Evolutionary conservation across 2,113 vertebrate species (phyloP), one percentile per base, ranked within the genome.

Genomic region (Plotosus lineatus): DNA sequence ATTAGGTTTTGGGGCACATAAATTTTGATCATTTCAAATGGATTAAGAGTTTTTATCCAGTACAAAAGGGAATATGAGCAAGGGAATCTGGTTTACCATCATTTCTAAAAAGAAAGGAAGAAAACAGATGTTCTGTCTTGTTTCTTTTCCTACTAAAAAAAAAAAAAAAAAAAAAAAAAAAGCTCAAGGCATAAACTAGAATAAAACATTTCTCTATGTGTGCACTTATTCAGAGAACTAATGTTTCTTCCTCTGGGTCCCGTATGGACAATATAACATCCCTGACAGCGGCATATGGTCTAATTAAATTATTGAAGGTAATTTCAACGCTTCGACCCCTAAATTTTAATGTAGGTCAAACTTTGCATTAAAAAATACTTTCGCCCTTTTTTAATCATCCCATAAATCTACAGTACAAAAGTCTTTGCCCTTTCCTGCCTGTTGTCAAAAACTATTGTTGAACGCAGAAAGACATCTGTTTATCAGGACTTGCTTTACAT

Each of bases 11-110:
- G 26, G 33, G 77, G 28, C 61, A 17, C 60, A 31, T 85, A n/a
- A 77, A 51, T 60, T 51, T 66, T n/a, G 38, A 61, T 48, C 53
- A 58, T 51, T 73, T 65, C 60, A 75, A 78, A 55, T 69, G 71
- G 61, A 85, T 86, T 87, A 79, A 28, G 26, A 53, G 11, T 73
- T 38, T 75, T 69, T 77, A 71, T 71, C 60, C 28, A 26, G 60
- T 61, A 44, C 36, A 80, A 76, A 21, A 66, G 44, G 28, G 66
- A 56, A 82, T 26, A 66, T 65, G 33, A 42, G 33, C 58, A 71
- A 26, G 66, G 68, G 80, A 84, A 85, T 87, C 74, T 74, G 19
- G 46, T 84, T 85, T 66, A 14, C 65, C 60, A 84, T 84, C 71
- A 76, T 83, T 78, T 63, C 40, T 44, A 26, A 55, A 28, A 71